Base-by-base conservation (phyloP, 2,113 vertebrate genomes). In the Onychostoma macrolepis region DNA sequence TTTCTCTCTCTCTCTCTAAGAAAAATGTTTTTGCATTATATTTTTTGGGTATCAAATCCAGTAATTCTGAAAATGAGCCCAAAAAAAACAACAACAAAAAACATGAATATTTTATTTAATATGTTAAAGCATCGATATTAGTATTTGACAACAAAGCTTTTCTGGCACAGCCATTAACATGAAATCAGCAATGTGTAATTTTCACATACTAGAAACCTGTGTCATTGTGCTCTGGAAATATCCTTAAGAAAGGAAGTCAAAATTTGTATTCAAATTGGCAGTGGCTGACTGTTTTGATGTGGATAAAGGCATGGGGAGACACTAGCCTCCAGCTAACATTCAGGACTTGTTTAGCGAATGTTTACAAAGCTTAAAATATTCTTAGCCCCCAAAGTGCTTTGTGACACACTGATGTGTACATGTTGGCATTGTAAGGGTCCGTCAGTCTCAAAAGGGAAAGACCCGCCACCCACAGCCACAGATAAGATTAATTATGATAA, bases 401-500 rank as follows among this genome's bases (percentile, higher is more conserved):
- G 1, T 90, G n/a, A 75, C 90, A 95, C 91, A 91, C 90, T 92
- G 94, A 80, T 91, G 91, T 92, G 94, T 94, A 93, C 88, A 89
- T 93, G 94, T 91, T 91, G 88, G 89, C 90, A 91, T 92, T 92
- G 92, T 92, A 43, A 90, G 87, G 81, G 45, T 93, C 92, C 91
- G 91, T 92, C 92, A 88, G 90, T 43, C 56, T 72, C 50, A 89
- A 88, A 87, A 89, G 91, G 90, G 91, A 91, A 86, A 65, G 88
- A 93, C 93, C 92, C 94, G 95, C 97, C 97, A 98, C 97, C 97
- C 97, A 98, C 96, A 93, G 95, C 91, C 96, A 96, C 94, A 94
- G 96, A 97, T 96, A 95, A 95, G 94, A 95, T 96, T 97, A 96
- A 97, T 98, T 97, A 97, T 98, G 96, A 97, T 97, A 97, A 97